Percentiles rank a stretch among this genome's conserved stretches.
phyloP scores from a whole-genome alignment of 2,797 vertebrate genomes.

The Onychomys torridus region DNA sequence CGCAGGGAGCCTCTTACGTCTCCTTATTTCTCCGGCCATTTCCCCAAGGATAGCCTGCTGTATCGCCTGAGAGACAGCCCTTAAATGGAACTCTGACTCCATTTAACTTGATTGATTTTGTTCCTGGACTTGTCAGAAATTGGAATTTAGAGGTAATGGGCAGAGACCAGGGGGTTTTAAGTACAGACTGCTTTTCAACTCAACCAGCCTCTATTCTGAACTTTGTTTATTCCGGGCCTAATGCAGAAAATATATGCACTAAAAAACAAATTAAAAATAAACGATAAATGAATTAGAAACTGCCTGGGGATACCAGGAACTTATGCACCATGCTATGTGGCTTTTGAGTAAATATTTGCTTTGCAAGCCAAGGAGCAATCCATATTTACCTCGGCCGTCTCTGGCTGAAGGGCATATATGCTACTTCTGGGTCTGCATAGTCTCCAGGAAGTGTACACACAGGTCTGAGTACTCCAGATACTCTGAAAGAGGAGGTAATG shows the following conservation, averaged over 20 bases:
- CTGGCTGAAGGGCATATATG: not conserved
- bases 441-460: not conserved
- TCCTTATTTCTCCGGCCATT: not conserved
- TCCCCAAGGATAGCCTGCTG: not conserved
- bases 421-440: slow-evolving; percentile 8
- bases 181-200: slow-evolving; percentile 52
- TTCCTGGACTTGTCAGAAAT: slow-evolving; percentile 60
- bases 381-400: slow-evolving; percentile 63
- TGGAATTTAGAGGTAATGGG: slow-evolving; percentile 20
- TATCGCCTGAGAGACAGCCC: not conserved
- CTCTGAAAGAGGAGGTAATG: not conserved
- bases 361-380: slow-evolving; percentile 78
- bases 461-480: not conserved
- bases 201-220: not conserved
- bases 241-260: slow-evolving; percentile 75
- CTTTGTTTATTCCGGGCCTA: slow-evolving; percentile 77
- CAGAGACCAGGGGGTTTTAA: slow-evolving; percentile 1
- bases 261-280: slow-evolving; percentile 82
- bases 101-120: slow-evolving; percentile 25
- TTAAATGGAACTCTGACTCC: not conserved
- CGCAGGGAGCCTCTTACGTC: not conserved
- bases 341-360: slow-evolving; percentile 81
- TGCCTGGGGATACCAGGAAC: slow-evolving; percentile 73
- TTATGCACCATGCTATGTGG: slow-evolving; percentile 68
- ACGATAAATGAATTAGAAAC: slow-evolving; percentile 77